Conservation (phyloP, 1,140 invertebrate species). For the Drosophila elegans region DNA sequence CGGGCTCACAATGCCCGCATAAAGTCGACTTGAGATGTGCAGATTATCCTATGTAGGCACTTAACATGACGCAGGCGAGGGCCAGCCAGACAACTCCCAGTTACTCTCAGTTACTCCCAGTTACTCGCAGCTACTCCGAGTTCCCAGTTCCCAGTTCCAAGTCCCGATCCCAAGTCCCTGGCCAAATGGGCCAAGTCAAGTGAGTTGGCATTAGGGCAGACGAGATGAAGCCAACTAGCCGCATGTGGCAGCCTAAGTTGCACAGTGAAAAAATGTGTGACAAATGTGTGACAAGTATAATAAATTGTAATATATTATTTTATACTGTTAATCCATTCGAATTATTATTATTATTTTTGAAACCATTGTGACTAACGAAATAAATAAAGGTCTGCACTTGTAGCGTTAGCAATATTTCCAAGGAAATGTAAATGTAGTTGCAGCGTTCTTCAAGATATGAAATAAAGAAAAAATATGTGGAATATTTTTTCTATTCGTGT, state of each 20-base stretch:
- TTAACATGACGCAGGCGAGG: conserved; percentile 57
- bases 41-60: conserved; percentile 81
- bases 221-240: conserved; percentile 25
- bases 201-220: conserved; percentile 47
- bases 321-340: too few relatives aligned
- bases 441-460: too few relatives aligned
- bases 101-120: conserved; percentile 11
- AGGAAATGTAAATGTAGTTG: too few relatives aligned
- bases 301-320: too few relatives aligned
- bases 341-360: too few relatives aligned
- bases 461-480: not conserved
- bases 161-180: not conserved
- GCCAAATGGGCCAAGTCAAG: conserved; percentile 44
- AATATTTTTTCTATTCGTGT: not conserved
- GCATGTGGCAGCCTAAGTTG: conserved; percentile 43
- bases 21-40: conserved; percentile 70
- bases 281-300: too few relatives aligned
- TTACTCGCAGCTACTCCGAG: too few relatives aligned
- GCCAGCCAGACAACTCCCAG: conserved; percentile 24
- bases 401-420: too few relatives aligned
- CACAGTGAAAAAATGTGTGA: conserved; percentile 8
- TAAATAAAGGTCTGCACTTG: too few relatives aligned
- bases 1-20: conserved; percentile 54
- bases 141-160: conserved; percentile 3
- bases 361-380: too few relatives aligned